phyloP scores from a whole-genome alignment of 1,140 invertebrate species.

The Lepeophtheirus salmonis region DNA sequence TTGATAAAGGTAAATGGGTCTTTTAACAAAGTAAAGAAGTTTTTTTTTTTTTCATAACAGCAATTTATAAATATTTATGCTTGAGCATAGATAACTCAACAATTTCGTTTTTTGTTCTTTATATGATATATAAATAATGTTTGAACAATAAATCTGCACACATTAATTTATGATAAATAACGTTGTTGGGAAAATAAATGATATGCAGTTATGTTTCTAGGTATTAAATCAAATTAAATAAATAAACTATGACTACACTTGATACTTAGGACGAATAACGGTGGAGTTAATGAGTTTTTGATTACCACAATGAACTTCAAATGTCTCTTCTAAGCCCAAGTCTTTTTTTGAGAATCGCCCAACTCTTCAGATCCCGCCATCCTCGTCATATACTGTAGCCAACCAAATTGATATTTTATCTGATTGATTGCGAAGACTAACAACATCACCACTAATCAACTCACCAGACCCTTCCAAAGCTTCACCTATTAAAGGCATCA shows the following conservation, averaged over 20 bases:
- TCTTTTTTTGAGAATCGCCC: conserved; percentile 25
- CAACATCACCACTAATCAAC: conserved; percentile 80
- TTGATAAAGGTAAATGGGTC: no score
- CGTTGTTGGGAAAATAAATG: no score
- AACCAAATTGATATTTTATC: conserved; percentile 95
- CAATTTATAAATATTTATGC: not conserved
- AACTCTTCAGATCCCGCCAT: conserved; percentile 42
- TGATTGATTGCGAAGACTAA: conserved; percentile 70
- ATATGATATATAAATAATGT: no score
- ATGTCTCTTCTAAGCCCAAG: conserved; percentile 3
- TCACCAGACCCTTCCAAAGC: conserved; percentile 71
- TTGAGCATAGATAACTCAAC: not conserved
- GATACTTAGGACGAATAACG: not conserved
- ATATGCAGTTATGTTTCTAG: no score
- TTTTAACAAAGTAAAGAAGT: no score
- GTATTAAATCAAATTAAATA: no score
- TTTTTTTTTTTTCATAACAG: no score
- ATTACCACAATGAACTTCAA: not conserved
- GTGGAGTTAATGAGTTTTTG: not conserved
- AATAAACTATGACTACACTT: not conserved
- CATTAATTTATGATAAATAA: no score
- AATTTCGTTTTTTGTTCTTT: not conserved
- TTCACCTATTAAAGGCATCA: conserved; percentile 88
- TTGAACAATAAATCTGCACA: no score
- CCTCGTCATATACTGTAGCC: conserved; percentile 46